phyloP scores from a whole-genome alignment of 2,888 invertebrate species.

The Tubiluchus corallicola region DNA sequence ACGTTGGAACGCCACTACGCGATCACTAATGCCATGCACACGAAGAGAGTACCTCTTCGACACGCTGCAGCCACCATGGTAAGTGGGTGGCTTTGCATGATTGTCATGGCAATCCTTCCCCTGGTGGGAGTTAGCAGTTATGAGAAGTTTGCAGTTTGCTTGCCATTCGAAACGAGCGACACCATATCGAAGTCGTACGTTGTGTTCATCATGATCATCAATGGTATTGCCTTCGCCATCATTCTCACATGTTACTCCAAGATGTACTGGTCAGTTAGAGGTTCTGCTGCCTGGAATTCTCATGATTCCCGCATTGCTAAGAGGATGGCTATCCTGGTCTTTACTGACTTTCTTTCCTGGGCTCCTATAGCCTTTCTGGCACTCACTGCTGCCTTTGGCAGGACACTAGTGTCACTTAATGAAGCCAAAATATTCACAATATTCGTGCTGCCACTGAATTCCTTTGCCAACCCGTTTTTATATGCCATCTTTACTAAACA shows the following conservation, averaged over 20 bases:
- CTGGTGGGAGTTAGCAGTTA: constrained; percentile 59
- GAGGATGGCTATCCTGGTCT: constrained; percentile 84
- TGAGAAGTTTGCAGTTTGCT: constrained; percentile 83
- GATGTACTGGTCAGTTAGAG: constrained; percentile 94
- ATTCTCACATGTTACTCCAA: constrained; percentile 88
- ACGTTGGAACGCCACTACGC: constrained; percentile 92
- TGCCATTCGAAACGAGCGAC: constrained; percentile 43
- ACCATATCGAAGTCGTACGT: constrained; percentile 45
- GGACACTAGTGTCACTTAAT: constrained; percentile 72
- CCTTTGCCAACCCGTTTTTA: constrained; percentile 91
- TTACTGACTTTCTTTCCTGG: constrained; percentile 95
- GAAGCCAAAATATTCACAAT: constrained; percentile 88
- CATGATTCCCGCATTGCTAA: constrained; percentile 91
- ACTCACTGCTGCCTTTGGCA: constrained; percentile 75
- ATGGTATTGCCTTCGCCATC: constrained; percentile 59
- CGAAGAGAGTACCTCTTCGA: constrained; percentile 73
- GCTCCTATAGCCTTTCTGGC: constrained; percentile 92
- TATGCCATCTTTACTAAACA: constrained; percentile 95
- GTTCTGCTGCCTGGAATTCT: constrained; percentile 84
- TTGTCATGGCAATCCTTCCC: constrained; percentile 69
- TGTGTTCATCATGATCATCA: constrained; percentile 25
- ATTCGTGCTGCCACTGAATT: constrained; percentile 83
- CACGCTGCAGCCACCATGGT: constrained; percentile 73
- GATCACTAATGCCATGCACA: constrained; percentile 90
- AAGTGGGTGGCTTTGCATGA: constrained; percentile 81